Conservation (phyloP, 2,113 vertebrate genomes). For the Cephalopterus ornatus region DNA sequence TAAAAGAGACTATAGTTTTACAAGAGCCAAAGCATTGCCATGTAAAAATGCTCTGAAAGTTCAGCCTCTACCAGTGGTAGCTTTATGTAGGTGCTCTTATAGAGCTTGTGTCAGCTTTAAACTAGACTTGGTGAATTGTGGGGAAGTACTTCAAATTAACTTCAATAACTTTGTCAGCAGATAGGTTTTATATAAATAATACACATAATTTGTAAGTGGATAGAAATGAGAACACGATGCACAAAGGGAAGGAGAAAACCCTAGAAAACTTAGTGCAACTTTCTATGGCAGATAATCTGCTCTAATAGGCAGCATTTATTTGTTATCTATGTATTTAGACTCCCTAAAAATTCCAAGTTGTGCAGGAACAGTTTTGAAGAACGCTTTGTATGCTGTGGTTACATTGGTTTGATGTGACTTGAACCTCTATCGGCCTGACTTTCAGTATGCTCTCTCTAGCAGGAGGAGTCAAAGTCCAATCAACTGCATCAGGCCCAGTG, state of each 20-base stretch:
- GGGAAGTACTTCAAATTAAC: background rate
- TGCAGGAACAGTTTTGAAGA: background rate
- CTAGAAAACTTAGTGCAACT: background rate
- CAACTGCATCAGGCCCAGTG: constrained; percentile 95
- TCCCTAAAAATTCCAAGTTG: background rate
- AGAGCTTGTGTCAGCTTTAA: background rate
- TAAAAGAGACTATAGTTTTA: background rate
- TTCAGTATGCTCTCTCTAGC: constrained; percentile 64
- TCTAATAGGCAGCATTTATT: background rate
- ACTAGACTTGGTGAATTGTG: background rate
- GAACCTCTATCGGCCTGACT: background rate
- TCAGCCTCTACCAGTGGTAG: background rate
- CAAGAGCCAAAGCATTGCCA: background rate
- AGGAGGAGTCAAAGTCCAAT: constrained; percentile 94
- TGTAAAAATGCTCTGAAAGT: background rate
- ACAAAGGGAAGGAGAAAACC: background rate
- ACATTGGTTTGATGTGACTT: background rate
- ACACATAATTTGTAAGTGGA: background rate
- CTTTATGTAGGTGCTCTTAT: background rate
- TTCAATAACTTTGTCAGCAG: background rate
- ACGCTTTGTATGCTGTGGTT: background rate
- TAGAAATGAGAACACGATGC: background rate
- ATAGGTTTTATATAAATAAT: background rate
- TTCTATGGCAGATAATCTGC: background rate
- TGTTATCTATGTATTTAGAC: background rate